Percentiles rank a stretch among this genome's conserved stretches.
Evolutionary conservation across 2,113 vertebrate species (phyloP).

Genomic region (Garra rufa): DNA sequence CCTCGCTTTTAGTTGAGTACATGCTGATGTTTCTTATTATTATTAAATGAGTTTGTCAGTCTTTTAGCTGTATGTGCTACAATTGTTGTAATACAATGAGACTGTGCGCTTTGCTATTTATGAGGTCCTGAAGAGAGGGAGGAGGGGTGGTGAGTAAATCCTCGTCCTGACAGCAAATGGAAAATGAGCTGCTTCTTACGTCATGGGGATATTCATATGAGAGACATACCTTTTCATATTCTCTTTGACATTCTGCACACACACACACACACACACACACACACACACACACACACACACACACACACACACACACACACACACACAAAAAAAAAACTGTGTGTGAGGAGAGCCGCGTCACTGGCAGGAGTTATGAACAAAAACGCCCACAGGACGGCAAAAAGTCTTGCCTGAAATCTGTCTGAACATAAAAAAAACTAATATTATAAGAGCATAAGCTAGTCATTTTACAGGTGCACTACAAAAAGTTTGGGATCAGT

Average conservation of each 20-base stretch:
- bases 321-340: slow-evolving; percentile 37
- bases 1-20: slow-evolving; percentile 78
- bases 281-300: no score
- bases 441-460: neutral
- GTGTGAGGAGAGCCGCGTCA: neutral
- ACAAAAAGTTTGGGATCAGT: neutral
- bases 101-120: slow-evolving; percentile 70
- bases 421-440: neutral
- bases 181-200: slow-evolving; percentile 70
- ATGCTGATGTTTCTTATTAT: slow-evolving; percentile 64
- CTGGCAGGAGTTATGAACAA: neutral
- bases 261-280: no score
- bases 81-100: slow-evolving; percentile 6
- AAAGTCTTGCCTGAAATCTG: neutral
- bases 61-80: slow-evolving; percentile 38
- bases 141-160: slow-evolving; percentile 68
- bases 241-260: slow-evolving; percentile 42
- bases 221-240: slow-evolving; percentile 48
- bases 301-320: no score
- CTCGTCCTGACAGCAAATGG: slow-evolving; percentile 73
- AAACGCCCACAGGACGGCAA: neutral
- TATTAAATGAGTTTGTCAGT: slow-evolving; percentile 21
- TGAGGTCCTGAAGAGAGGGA: slow-evolving; percentile 52
- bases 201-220: slow-evolving; percentile 61
- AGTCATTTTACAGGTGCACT: neutral